Percentiles rank a stretch among this genome's conserved stretches.
phyloP scores from a whole-genome alignment of 2,113 vertebrate species.

The Tor tambroides region DNA sequence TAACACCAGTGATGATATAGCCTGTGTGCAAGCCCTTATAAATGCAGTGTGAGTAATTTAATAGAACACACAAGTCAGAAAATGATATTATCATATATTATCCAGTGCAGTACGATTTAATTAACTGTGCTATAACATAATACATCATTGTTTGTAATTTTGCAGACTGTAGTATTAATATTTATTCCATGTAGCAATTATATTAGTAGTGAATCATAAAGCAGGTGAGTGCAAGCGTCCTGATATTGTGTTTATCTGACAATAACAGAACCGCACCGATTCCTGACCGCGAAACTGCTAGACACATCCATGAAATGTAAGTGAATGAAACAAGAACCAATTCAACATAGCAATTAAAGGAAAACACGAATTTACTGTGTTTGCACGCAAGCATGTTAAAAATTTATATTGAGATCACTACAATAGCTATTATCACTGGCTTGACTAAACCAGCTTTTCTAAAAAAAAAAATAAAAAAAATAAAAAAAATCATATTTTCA shows the following conservation, averaged over 20 bases:
- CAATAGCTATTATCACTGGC: background rate
- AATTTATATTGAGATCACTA: background rate
- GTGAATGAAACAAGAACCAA: background rate
- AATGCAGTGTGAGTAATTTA: slow-evolving; percentile 48
- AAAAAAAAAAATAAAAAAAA: too few relatives aligned
- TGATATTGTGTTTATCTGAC: background rate
- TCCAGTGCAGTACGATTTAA: background rate
- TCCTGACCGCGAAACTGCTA: background rate
- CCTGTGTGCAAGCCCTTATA: slow-evolving; percentile 13
- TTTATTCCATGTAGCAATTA: background rate
- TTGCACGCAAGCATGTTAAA: background rate
- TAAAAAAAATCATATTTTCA: background rate
- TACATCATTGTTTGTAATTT: background rate
- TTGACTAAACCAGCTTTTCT: background rate
- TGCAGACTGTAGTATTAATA: background rate
- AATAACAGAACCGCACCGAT: background rate
- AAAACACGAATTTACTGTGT: background rate
- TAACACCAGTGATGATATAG: slow-evolving; percentile 60
- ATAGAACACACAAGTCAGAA: background rate
- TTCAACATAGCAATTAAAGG: background rate
- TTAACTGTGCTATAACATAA: background rate
- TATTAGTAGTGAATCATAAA: background rate
- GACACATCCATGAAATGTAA: slow-evolving; percentile 37
- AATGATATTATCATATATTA: background rate
- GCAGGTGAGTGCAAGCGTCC: background rate